Percentiles rank a stretch among this genome's conserved stretches.
These are phyloP conservation scores for Tortricodes alternella DNA, from an alignment of 2,888 invertebrate genomes.

Conservation along the genomic window DNA sequence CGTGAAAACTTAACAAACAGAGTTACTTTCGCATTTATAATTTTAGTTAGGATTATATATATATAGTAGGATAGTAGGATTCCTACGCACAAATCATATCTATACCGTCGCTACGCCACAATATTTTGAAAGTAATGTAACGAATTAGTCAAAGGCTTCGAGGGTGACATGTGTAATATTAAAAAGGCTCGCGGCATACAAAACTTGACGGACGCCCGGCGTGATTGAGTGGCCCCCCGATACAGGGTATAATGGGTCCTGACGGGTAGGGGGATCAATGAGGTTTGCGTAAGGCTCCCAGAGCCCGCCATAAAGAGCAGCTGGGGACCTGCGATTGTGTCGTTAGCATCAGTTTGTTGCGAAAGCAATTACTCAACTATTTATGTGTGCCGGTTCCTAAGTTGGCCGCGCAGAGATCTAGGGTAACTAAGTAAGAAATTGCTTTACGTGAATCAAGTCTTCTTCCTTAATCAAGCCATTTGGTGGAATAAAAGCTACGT, in stretches of 20 bases:
- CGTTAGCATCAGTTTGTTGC: conserved; percentile 50
- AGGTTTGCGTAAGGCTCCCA: conserved; percentile 52
- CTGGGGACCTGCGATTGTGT: conserved; percentile 59
- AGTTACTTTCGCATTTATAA: too few relatives aligned
- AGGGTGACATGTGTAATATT: conserved; percentile 52
- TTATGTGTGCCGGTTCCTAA: too few relatives aligned
- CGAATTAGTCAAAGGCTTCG: conserved; percentile 51
- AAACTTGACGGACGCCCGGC: conserved; percentile 72
- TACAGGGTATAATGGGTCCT: conserved; percentile 69
- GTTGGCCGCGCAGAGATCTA: too few relatives aligned
- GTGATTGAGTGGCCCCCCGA: conserved; percentile 70
- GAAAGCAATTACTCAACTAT: conserved; percentile 25
- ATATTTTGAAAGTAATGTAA: conserved; percentile 39
- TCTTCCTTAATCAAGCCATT: too few relatives aligned
- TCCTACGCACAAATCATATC: conserved; percentile 33
- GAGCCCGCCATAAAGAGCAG: conserved; percentile 54
- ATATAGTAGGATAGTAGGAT: too few relatives aligned
- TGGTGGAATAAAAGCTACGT: too few relatives aligned
- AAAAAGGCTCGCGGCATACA: conserved; percentile 54
- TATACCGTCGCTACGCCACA: conserved; percentile 27
- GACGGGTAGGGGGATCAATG: conserved; percentile 45
- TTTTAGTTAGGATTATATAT: too few relatives aligned
- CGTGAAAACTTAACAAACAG: too few relatives aligned
- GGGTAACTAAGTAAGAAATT: too few relatives aligned
- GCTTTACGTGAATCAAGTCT: too few relatives aligned